Evolutionary conservation across 2,888 invertebrate species (phyloP), one percentile per base, ranked within the genome.

Genomic region (Calameuta filiformis): DNA sequence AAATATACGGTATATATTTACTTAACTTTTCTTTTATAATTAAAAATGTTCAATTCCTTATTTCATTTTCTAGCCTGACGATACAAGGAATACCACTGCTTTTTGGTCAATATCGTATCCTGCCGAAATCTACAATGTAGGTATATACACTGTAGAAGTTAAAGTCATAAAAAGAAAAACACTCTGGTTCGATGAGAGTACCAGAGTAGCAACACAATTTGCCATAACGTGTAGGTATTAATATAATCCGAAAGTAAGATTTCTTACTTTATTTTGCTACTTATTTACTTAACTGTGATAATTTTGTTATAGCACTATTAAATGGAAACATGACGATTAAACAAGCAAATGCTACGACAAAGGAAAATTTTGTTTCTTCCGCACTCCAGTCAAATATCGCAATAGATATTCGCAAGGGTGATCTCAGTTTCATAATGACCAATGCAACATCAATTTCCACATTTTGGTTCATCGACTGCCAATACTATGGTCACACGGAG

Each of bases 381-480:
- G 92, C 93, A 77, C 91, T 92, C 4, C 84, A 86, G 73, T 80
- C 89, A 23, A 87, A 87, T 73, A 71, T 91, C 71, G 83, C 81
- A 75, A 92, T 97, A 69, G 88, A 91, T 69, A 87, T 97, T 23
- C 93, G 93, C 3, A 90, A 93, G 35, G 93, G 94, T 31, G 97
- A 97, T 89, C 86, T 92, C 68, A 90, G 93, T 76, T 96, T 93
- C 89, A 89, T 97, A 34, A 88, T 87, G 31, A 89, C 88, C 35
- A 92, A 93, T 77, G 93, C 94, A 3, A 93, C 94, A 6, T 92
- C 90, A 12, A 92, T 96, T 23, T 90, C 93, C 35, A 95, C 95
- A 0, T 96, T 94, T 89, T 97, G 97, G 97, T 97, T 96, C 87
- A 93, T 96, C 80, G 96, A 97, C 90, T 97, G 97, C 87, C 91